Conservation (phyloP, 1,140 invertebrate genomes). For the Orussus abietinus region DNA sequence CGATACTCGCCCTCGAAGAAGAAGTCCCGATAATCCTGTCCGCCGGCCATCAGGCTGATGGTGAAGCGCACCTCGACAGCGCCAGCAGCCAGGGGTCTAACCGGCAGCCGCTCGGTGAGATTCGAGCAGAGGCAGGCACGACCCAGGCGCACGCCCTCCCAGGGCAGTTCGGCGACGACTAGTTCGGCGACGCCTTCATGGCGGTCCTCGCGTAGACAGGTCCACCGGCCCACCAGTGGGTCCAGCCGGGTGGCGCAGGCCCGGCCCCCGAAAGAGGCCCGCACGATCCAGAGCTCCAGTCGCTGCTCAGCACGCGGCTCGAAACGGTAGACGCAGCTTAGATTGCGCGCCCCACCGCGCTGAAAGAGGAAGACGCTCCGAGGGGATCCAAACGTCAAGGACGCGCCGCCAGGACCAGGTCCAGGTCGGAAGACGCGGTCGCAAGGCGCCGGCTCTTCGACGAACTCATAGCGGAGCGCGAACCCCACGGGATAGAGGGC, state of each 20-base stretch:
- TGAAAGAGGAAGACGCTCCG: conserved; percentile 79
- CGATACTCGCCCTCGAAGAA: conserved; percentile 77
- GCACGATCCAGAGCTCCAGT: conserved; percentile 62
- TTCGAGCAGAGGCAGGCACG: conserved; percentile 74
- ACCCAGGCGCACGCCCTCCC: conserved; percentile 64
- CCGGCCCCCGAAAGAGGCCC: conserved; percentile 65
- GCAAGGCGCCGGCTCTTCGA: conserved; percentile 58
- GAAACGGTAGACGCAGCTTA: conserved; percentile 73
- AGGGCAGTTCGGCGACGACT: conserved; percentile 69
- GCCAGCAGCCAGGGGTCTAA: conserved; percentile 63
- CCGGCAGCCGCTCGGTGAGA: conserved; percentile 57
- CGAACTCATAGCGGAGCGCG: conserved; percentile 75
- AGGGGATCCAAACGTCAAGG: conserved; percentile 64
- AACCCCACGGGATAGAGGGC: conserved; percentile 75
- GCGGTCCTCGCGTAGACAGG: conserved; percentile 50
- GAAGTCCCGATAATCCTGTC: conserved; percentile 76
- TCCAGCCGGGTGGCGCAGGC: conserved; percentile 63
- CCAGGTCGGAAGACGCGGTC: conserved; percentile 55
- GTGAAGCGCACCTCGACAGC: conserved; percentile 70
- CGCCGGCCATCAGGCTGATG: conserved; percentile 75
- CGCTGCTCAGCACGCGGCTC: conserved; percentile 64
- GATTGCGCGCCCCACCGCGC: conserved; percentile 69
- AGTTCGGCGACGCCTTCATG: conserved; percentile 59
- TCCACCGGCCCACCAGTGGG: conserved; percentile 62
- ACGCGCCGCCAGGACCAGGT: too few species aligned